Evolutionary conservation across 2,797 vertebrate species (phyloP).

Genomic region (Galagoides demidoff): DNA sequence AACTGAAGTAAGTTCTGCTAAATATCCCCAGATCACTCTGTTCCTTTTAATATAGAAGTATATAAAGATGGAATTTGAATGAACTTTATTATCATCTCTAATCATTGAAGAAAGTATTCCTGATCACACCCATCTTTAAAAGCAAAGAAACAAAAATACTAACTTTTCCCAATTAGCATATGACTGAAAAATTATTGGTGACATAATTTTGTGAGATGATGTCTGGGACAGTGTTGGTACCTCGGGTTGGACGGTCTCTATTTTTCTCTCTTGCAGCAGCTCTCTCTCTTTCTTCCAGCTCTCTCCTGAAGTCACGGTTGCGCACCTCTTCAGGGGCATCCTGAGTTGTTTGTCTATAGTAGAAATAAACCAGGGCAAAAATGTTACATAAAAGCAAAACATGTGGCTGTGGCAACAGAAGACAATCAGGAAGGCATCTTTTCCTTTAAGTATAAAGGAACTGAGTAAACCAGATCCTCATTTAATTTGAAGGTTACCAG

Average conservation of each 20-base stretch:
- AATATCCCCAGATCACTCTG: not conserved
- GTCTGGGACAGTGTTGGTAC: constrained; percentile 81
- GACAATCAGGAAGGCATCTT: not conserved
- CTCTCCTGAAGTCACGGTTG: constrained; percentile 97
- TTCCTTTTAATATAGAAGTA: not conserved
- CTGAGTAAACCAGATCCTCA: not conserved
- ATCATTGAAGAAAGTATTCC: not conserved
- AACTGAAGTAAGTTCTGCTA: not conserved
- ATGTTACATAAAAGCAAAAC: not conserved
- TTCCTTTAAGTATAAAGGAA: not conserved
- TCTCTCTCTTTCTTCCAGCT: constrained; percentile 97
- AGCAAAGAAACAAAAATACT: constrained; percentile 31
- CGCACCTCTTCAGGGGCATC: constrained; percentile 98
- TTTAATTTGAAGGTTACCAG: not conserved
- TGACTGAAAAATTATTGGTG: not conserved
- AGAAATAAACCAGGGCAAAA: not conserved
- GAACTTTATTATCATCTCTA: not conserved
- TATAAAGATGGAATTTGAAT: not conserved
- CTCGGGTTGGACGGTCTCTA: constrained; percentile 95
- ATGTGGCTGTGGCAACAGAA: not conserved
- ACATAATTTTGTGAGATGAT: not conserved
- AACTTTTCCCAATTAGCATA: not conserved
- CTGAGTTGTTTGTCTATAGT: constrained; percentile 95
- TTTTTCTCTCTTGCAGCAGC: constrained; percentile 94
- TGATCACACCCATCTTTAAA: not conserved